Percentiles rank a stretch among this genome's conserved stretches.
Conservation (phyloP, 2,797 vertebrate genomes). For the Enteromius viviparus region DNA sequence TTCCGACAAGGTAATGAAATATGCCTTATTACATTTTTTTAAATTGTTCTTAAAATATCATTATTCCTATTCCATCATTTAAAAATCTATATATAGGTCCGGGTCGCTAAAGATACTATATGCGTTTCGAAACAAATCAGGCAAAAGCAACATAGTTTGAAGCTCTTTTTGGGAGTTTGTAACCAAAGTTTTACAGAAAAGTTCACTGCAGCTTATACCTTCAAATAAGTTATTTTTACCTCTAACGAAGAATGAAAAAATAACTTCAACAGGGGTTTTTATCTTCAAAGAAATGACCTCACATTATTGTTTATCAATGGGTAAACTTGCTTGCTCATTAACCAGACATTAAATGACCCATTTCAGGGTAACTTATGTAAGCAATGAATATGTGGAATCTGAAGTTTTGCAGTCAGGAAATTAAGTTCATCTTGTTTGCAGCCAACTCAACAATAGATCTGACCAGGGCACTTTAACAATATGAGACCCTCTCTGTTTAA, state of each 20-base stretch:
- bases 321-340: constrained; percentile 47
- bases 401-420: neutral
- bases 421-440: neutral
- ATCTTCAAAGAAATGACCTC: constrained; percentile 30
- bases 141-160: no score
- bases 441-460: neutral
- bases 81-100: no score
- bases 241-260: neutral
- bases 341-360: constrained; percentile 31
- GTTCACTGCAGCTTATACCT: neutral
- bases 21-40: no score
- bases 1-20: no score
- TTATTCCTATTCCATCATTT: no score
- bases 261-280: neutral
- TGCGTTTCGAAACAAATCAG: no score
- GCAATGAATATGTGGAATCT: neutral
- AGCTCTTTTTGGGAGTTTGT: no score
- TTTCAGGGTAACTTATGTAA: constrained; percentile 14
- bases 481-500: constrained; percentile 18
- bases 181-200: neutral
- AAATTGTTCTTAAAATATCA: no score
- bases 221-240: neutral
- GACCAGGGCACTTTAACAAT: constrained; percentile 15
- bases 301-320: constrained; percentile 23
- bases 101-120: no score